These are phyloP conservation scores for Poecilia picta DNA, from an alignment of 2,797 vertebrate species.

Conservation along the genomic window DNA sequence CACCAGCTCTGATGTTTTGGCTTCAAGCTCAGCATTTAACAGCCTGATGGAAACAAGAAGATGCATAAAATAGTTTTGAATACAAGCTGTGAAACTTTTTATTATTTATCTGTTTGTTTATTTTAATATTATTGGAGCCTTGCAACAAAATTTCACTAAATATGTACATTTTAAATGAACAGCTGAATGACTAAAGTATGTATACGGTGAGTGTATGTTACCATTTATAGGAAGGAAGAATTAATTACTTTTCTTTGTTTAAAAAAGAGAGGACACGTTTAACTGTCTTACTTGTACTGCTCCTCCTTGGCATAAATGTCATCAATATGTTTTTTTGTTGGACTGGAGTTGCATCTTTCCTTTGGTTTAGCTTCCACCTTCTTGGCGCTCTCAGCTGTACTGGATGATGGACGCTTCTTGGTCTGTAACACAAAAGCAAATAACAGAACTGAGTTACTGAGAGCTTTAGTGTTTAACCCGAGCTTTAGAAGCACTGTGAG, in stretches of 20 bases:
- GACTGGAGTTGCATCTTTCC: conserved; percentile 56
- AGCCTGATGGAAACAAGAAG: conserved; percentile 75
- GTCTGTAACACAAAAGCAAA: conserved; percentile 36
- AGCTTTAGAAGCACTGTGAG: background rate
- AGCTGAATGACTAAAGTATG: too few species aligned
- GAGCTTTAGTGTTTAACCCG: background rate
- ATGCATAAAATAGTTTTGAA: background rate
- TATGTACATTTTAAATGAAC: too few species aligned
- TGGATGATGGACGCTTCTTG: conserved; percentile 53
- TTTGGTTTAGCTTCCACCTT: conserved; percentile 30
- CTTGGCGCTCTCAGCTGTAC: conserved; percentile 46
- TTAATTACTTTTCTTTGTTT: background rate
- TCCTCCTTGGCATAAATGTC: conserved; percentile 83
- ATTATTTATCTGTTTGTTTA: too few species aligned
- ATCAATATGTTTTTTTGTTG: conserved; percentile 45
- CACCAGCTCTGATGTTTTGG: conserved; percentile 89
- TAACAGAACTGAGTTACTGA: background rate
- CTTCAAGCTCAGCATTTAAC: conserved; percentile 92
- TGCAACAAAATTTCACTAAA: too few species aligned
- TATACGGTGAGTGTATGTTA: background rate
- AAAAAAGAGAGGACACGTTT: background rate
- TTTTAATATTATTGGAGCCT: too few species aligned
- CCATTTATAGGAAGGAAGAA: background rate
- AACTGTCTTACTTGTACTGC: conserved; percentile 84
- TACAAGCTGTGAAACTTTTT: too few species aligned